Percentiles rank a stretch among this genome's conserved stretches.
Evolutionary conservation across 2,113 vertebrate genomes (phyloP).

Genomic region (Malurus melanocephalus): DNA sequence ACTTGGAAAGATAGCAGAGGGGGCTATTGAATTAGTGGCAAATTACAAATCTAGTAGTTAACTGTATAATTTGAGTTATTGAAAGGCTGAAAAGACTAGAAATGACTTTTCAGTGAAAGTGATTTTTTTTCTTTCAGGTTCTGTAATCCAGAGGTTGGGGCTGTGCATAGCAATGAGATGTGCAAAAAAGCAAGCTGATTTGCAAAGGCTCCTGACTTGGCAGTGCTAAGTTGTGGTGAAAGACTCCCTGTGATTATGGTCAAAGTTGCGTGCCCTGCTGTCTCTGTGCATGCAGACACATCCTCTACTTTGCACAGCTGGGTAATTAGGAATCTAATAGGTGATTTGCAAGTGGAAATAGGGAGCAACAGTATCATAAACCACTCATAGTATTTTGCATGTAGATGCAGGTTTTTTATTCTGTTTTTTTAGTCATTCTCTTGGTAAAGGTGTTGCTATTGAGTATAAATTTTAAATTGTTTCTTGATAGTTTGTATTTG

Average conservation of each 20-base stretch:
- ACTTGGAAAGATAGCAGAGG: background rate
- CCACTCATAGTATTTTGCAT: background rate
- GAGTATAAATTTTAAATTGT: background rate
- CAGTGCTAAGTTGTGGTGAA: background rate
- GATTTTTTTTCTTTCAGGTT: background rate
- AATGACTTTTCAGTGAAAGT: background rate
- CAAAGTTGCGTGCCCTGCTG: background rate
- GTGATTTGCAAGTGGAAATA: background rate
- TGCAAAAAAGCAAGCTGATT: background rate
- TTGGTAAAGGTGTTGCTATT: background rate
- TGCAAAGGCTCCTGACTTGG: background rate
- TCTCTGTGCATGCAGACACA: fast-evolving
- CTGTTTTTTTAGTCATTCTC: background rate
- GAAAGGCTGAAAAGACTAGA: background rate
- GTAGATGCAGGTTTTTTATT: background rate
- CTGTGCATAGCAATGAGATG: background rate
- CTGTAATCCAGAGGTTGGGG: background rate
- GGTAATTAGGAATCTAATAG: background rate
- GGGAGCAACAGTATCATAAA: background rate
- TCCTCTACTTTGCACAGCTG: background rate
- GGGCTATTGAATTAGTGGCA: background rate
- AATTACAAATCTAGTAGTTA: background rate
- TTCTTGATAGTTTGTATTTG: background rate
- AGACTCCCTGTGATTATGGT: background rate
- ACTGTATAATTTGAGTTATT: background rate